phyloP scores from a whole-genome alignment of 1,140 invertebrate genomes.

The Lepidurus packardi region DNA sequence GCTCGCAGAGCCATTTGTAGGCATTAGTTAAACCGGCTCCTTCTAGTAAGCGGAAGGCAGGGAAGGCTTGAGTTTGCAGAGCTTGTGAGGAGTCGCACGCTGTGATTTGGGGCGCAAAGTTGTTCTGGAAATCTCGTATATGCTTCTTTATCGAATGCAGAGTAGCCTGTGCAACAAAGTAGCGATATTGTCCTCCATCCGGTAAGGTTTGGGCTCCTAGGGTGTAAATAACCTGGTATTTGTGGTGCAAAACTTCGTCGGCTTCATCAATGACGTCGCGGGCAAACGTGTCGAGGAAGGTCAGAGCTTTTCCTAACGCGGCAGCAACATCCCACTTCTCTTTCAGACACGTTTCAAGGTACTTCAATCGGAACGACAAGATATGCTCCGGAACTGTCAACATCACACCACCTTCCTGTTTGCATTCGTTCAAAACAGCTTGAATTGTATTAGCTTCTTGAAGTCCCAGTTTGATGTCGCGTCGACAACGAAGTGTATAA shows the following conservation, averaged over 20 bases:
- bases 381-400: conserved; percentile 36
- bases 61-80: background rate
- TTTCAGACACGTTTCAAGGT: conserved; percentile 28
- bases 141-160: conserved; percentile 27
- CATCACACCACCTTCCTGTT: conserved; percentile 28
- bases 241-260: conserved; percentile 37
- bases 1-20: background rate
- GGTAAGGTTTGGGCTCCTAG: conserved; percentile 34
- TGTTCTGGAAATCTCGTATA: background rate
- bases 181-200: conserved; percentile 34
- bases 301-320: conserved; percentile 10
- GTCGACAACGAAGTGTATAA: conserved; percentile 35
- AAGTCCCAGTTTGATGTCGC: conserved; percentile 31
- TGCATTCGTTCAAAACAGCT: conserved; percentile 35
- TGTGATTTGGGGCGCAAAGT: background rate
- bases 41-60: background rate
- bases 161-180: conserved; percentile 32
- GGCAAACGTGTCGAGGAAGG: conserved; percentile 28
- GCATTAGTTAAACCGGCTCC: background rate
- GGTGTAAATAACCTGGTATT: conserved; percentile 38
- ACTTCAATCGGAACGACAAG: conserved; percentile 36
- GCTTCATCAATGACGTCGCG: conserved; percentile 37
- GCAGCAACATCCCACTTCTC: background rate
- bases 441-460: background rate
- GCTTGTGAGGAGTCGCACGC: background rate